These are phyloP conservation scores for Bergia sp. DNA, from an alignment of 92 coral and sea anemone species.

Conservation along the genomic window DNA sequence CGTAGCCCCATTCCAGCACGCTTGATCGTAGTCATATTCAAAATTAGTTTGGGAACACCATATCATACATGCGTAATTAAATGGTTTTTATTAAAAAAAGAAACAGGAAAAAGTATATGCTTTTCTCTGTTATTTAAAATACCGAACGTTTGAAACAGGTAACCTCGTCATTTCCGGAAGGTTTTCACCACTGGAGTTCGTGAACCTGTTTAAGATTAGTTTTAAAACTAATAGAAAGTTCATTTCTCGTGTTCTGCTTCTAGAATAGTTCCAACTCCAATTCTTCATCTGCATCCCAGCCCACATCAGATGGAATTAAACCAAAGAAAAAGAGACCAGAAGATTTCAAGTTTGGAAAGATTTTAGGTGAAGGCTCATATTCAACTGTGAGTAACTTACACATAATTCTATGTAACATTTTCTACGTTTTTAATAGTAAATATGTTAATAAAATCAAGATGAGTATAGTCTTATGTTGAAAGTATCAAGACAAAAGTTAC, in stretches of 20 bases:
- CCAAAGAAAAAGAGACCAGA: slow-evolving; percentile 86
- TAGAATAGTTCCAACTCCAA: slow-evolving; percentile 41
- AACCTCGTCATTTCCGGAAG: not conserved
- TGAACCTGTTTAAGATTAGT: not conserved
- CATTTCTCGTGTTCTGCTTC: not conserved
- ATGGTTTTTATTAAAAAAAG: not conserved
- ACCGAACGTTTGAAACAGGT: not conserved
- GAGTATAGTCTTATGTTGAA: too few species aligned
- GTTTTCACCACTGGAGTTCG: slow-evolving; percentile 1
- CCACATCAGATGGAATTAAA: slow-evolving; percentile 42
- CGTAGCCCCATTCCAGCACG: not conserved
- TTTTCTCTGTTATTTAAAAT: slow-evolving; percentile 12
- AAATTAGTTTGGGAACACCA: not conserved
- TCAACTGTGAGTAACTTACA: slow-evolving; percentile 81
- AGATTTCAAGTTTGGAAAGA: slow-evolving; percentile 96
- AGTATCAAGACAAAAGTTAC: too few species aligned
- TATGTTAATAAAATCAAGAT: too few species aligned
- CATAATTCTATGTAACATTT: too few species aligned
- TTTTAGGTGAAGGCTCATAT: slow-evolving; percentile 97
- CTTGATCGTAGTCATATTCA: slow-evolving; percentile 1
- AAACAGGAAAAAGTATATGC: not conserved
- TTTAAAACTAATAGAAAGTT: too few species aligned
- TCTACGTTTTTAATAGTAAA: too few species aligned
- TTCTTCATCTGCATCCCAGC: slow-evolving; percentile 60
- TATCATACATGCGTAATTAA: too few species aligned